Percentiles rank a stretch among this genome's conserved stretches.
These are phyloP conservation scores for Candoia aspera DNA, from an alignment of 2,113 vertebrate species.

Conservation along the genomic window DNA sequence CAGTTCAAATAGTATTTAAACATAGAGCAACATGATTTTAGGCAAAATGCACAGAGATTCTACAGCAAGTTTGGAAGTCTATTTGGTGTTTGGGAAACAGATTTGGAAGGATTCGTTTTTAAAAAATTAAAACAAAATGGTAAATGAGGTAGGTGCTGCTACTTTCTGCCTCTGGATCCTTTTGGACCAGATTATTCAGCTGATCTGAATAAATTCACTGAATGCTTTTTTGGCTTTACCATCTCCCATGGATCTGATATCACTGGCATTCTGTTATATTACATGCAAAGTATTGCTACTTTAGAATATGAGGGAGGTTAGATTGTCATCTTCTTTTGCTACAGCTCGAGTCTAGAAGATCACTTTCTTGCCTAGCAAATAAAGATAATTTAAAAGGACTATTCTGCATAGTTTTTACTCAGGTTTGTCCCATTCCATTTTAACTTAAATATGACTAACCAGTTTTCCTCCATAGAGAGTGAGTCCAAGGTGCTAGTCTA, in stretches of 20 bases:
- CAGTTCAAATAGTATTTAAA: not conserved
- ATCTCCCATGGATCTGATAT: constrained; percentile 30
- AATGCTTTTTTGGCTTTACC: constrained; percentile 24
- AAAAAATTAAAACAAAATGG: constrained; percentile 4
- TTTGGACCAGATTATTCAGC: constrained; percentile 9
- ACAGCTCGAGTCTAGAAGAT: not conserved
- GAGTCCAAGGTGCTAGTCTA: not conserved
- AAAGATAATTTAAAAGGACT: not conserved
- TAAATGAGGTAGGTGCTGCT: constrained; percentile 6
- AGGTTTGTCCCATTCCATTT: too few relatives aligned
- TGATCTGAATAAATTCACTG: constrained; percentile 23
- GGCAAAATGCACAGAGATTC: not conserved
- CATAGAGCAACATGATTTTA: not conserved
- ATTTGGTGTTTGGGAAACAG: not conserved
- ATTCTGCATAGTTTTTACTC: not conserved
- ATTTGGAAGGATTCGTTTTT: not conserved
- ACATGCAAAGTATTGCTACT: not conserved
- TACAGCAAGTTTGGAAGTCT: not conserved
- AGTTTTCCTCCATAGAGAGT: not conserved
- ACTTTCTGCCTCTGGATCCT: constrained; percentile 26
- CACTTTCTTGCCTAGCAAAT: not conserved
- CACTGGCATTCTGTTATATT: not conserved
- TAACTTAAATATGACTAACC: not conserved
- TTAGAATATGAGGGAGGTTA: not conserved
- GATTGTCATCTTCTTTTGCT: not conserved